phyloP scores from a whole-genome alignment of 1,140 invertebrate species.

The Halictus rubicundus region DNA sequence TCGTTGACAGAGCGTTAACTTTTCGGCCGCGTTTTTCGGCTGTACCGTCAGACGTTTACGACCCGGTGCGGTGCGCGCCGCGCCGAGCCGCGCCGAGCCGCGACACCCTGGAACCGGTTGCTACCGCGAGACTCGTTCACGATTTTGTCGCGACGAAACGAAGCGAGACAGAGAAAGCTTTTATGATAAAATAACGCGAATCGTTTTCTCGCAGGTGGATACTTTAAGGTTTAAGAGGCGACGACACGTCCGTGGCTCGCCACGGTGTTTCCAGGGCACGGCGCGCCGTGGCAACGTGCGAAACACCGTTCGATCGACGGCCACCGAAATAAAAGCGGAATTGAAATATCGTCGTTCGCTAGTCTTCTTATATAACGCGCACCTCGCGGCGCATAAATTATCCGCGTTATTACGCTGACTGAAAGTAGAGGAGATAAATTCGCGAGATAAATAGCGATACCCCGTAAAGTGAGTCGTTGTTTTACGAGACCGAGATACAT shows the following conservation, averaged over 20 bases:
- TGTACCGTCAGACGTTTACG: slow-evolving; percentile 41
- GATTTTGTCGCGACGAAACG: slow-evolving; percentile 34
- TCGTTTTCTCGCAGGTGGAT: slow-evolving; percentile 36
- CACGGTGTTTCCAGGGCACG: background rate
- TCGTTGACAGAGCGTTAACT: slow-evolving; percentile 32
- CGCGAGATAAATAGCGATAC: slow-evolving; percentile 38
- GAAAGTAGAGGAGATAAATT: slow-evolving; percentile 32
- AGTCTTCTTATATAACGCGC: slow-evolving; percentile 10
- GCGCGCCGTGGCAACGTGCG: background rate
- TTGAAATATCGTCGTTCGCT: slow-evolving; percentile 27
- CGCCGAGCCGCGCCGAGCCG: too few relatives aligned
- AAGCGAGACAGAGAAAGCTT: background rate
- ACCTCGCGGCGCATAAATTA: slow-evolving; percentile 25
- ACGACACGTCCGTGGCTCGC: background rate
- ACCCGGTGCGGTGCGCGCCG: slow-evolving; percentile 1
- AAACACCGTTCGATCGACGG: background rate
- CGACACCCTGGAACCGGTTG: slow-evolving; percentile 52
- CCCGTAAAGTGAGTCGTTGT: slow-evolving; percentile 27
- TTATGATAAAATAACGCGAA: slow-evolving; percentile 56
- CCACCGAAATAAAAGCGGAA: slow-evolving; percentile 27
- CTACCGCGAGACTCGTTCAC: slow-evolving; percentile 28
- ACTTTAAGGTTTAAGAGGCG: slow-evolving; percentile 11
- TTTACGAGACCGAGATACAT: background rate
- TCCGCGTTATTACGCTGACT: slow-evolving; percentile 31
- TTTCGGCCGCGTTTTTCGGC: slow-evolving; percentile 19